Percentiles rank a stretch among this genome's conserved stretches.
phyloP scores from a whole-genome alignment of 2,888 invertebrate species.

The Parochlus steinenii region DNA sequence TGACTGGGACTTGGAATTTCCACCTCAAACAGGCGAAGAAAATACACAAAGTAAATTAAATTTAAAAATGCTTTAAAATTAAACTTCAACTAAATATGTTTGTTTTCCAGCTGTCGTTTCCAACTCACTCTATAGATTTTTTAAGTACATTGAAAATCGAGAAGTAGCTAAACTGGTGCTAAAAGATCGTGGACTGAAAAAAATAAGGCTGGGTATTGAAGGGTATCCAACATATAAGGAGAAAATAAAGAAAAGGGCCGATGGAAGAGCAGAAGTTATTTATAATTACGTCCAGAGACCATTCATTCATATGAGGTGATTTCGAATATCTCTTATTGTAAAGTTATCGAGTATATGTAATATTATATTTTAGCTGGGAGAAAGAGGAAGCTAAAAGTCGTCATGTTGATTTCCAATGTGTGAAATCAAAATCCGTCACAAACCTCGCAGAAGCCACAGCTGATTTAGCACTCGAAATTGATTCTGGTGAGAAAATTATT shows the following conservation, averaged over 20 bases:
- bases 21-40: slow-evolving; percentile 78
- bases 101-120: slow-evolving; percentile 65
- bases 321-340: no score
- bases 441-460: slow-evolving; percentile 91
- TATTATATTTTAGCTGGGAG: no score
- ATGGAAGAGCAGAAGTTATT: slow-evolving; percentile 90
- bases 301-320: slow-evolving; percentile 76
- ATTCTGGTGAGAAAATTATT: slow-evolving; percentile 29
- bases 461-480: slow-evolving; percentile 48
- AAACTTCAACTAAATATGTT: slow-evolving; percentile 6
- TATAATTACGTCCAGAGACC: slow-evolving; percentile 99
- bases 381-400: slow-evolving; percentile 98
- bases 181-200: slow-evolving; percentile 96
- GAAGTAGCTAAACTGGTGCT: slow-evolving; percentile 98
- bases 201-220: slow-evolving; percentile 95
- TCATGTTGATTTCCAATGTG: slow-evolving; percentile 98
- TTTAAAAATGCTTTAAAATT: neutral
- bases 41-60: slow-evolving; percentile 74
- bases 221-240: slow-evolving; percentile 99
- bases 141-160: slow-evolving; percentile 98
- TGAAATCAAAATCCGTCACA: slow-evolving; percentile 94
- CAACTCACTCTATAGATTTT: slow-evolving; percentile 92
- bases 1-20: slow-evolving; percentile 99
- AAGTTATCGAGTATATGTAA: no score
- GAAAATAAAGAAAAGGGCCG: slow-evolving; percentile 89